Conservation (phyloP, 1,140 invertebrate genomes). For the Tetramorium simillimum region DNA sequence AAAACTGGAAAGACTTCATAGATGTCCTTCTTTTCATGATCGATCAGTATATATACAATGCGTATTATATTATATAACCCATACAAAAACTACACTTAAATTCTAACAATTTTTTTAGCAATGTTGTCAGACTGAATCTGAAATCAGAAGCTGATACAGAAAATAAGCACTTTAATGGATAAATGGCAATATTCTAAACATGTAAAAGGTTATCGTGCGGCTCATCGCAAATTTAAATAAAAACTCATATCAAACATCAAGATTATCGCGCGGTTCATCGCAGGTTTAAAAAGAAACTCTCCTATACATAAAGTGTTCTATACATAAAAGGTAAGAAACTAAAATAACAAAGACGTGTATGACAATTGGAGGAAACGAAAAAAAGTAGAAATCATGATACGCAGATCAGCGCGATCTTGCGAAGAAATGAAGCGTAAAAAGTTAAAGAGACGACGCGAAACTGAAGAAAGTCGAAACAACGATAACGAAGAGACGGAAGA, state of each 20-base stretch:
- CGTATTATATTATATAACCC: neutral
- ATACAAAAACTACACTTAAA: neutral
- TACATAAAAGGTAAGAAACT: neutral
- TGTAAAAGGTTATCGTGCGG: neutral
- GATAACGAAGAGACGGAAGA: slow-evolving; percentile 12
- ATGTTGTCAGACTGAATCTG: neutral
- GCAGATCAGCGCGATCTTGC: neutral
- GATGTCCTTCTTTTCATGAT: neutral
- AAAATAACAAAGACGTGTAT: neutral
- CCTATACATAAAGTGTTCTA: neutral
- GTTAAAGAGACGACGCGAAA: neutral
- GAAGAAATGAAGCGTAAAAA: neutral
- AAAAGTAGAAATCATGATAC: neutral
- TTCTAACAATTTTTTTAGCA: neutral
- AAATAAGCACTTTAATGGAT: neutral
- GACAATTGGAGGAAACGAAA: neutral
- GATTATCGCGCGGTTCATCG: neutral
- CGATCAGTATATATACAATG: neutral
- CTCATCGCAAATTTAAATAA: neutral
- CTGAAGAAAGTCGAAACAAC: neutral
- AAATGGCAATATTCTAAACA: neutral
- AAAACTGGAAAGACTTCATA: neutral
- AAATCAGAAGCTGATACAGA: neutral
- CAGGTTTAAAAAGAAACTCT: neutral
- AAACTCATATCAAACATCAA: neutral